Evolutionary conservation across 2,888 invertebrate genomes (phyloP), one percentile per base, ranked within the genome.

Genomic region (Leptinotarsa juncta): DNA sequence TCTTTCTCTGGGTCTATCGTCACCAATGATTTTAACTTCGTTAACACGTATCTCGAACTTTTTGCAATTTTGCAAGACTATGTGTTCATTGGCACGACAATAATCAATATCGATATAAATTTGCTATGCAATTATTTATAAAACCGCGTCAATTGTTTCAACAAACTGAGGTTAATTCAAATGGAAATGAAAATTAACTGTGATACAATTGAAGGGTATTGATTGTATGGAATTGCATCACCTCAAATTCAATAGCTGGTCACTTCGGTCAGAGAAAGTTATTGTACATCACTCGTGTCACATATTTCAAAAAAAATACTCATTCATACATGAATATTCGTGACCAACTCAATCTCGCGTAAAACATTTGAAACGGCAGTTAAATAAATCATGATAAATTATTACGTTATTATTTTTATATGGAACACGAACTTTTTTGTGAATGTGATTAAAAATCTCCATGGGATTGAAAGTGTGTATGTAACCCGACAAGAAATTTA

Each of bases 311-410:
- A 62, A 60, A 62, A 23, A 23, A 57, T 57, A 15, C 12, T 23
- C 57, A 23, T 23, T 62, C 42, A 42, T 26, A 42, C 42, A 18
- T 62, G 62, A 7, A 69, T 65, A 65, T 71, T 50, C 71, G 71
- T 71, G 71, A 71, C 66, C 49, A 71, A 65, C 50, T 71, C 42
- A 51, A 71, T 71, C 20, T 65, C 18, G 53, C 65, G 66, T 65
- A 18, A 71, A 71, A 71, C 71, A 53, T 65, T 65, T 32, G 42
- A 66, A 71, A 71, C 66, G 66, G 32, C 57, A 50, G 49, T 50
- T 18, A 51, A 42, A 71, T 71, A 65, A 71, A 66, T 71, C 71
- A 66, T 65, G 71, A 51, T 51, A 51, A 71, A 66, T 53, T 51
- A 71, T 71, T 15, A 51, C 57, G 32, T 57, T 69, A 26, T 26